A percentile compares a stretch with the other conserved stretches of the same genome.
Evolutionary conservation across 1,140 invertebrate species (phyloP).

Genomic region (Caerostris extrusa): DNA sequence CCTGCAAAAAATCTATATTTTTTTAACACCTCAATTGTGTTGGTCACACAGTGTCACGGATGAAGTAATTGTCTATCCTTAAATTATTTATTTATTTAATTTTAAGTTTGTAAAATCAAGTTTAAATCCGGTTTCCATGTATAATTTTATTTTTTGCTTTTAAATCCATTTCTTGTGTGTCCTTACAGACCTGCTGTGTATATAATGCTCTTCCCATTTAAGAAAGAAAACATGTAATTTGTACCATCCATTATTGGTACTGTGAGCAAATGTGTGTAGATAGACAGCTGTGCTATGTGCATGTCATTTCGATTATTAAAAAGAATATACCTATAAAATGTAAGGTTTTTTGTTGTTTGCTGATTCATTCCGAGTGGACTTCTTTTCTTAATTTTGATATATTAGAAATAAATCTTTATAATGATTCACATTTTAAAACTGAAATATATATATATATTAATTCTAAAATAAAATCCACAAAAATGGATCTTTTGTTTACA

Average conservation of each 20-base stretch:
- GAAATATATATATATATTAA: too few species aligned
- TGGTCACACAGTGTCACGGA: neutral
- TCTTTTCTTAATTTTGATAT: too few species aligned
- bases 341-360: neutral
- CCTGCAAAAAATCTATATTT: too few species aligned
- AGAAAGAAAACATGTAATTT: neutral
- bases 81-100: conserved; percentile 44
- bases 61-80: neutral
- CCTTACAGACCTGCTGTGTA: conserved; percentile 42
- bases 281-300: conserved; percentile 60
- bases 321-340: conserved; percentile 18
- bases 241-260: conserved; percentile 57
- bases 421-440: too few species aligned
- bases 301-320: conserved; percentile 69
- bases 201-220: conserved; percentile 39
- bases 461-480: too few species aligned
- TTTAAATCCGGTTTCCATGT: neutral
- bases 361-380: neutral
- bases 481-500: too few species aligned
- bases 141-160: conserved; percentile 7
- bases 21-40: neutral
- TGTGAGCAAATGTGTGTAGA: conserved; percentile 27
- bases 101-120: conserved; percentile 21
- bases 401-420: too few species aligned
- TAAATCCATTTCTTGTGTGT: conserved; percentile 6